Conservation (phyloP, 2,888 invertebrate genomes). For the Piscicola geometra region DNA sequence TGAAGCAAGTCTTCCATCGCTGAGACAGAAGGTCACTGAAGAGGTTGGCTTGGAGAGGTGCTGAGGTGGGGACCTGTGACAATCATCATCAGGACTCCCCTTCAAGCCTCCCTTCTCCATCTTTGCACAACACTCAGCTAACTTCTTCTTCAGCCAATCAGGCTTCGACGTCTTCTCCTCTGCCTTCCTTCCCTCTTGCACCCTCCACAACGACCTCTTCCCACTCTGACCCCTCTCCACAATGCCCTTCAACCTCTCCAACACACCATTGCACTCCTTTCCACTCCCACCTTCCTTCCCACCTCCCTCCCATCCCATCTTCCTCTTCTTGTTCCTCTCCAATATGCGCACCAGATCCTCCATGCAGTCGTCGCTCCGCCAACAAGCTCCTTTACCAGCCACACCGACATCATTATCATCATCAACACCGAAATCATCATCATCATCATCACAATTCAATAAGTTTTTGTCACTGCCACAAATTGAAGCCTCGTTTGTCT, state of each 20-base stretch:
- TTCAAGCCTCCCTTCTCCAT: too few relatives aligned
- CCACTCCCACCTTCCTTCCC: too few relatives aligned
- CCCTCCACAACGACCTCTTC: not conserved
- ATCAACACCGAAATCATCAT: not conserved
- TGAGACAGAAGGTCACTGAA: not conserved
- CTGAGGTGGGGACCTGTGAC: too few relatives aligned
- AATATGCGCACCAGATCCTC: too few relatives aligned
- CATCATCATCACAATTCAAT: not conserved
- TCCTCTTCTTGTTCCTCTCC: too few relatives aligned
- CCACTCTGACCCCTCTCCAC: not conserved
- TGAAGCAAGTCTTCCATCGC: not conserved
- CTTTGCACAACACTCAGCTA: too few relatives aligned
- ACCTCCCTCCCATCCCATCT: too few relatives aligned
- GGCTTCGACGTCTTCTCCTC: not conserved
- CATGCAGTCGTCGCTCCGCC: too few relatives aligned
- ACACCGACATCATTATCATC: too few relatives aligned
- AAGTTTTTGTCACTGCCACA: not conserved
- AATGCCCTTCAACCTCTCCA: not conserved
- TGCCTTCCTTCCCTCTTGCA: not conserved
- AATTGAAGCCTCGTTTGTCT: not conserved
- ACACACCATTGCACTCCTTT: not conserved
- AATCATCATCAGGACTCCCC: too few relatives aligned
- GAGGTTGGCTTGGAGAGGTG: not conserved
- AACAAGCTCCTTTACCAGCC: too few relatives aligned
- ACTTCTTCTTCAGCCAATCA: constrained; percentile 13